Base-by-base conservation (phyloP, 1,140 invertebrate species). In the Adoxophyes honmai region DNA sequence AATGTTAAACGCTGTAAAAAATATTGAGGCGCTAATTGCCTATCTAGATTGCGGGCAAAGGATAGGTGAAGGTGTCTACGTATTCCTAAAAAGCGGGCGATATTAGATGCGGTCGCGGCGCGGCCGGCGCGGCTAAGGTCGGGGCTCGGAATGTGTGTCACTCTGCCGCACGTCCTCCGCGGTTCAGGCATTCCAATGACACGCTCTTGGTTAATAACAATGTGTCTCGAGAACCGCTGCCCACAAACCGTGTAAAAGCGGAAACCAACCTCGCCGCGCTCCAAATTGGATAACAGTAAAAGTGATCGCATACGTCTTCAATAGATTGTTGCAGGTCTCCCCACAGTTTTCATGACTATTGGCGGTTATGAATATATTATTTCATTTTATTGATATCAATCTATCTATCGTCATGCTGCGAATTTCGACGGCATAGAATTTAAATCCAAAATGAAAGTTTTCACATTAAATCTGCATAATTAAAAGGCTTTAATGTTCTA, bases 231-330 rank as follows among this genome's bases (percentile, higher is more conserved):
- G 64, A 62, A 56, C 35, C 62, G 64, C 62, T 61, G 56, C 74
- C 83, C 79, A 78, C 81, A 87, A 78, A 83, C 81, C 76, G 78
- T 81, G 81, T 81, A 86, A 84, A 84, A 81, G 79, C 74, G 81
- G 81, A 86, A 86, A 86, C 76, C 78, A 73, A 81, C 70, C 64
- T 73, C 75, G 68, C 74, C 72, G 73, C 75, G 82, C 69, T 85
- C 81, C 69, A 88, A 88, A 86, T 88, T 85, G 82, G 77, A 85
- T 88, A 85, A 85, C 81, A 86, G 81, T 86, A 86, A 86, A 85
- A 86, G 81, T 86, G 82, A 81, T 86, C 81, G 78, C 78, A 85
- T 82, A 82, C 75, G 61, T 81, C 68, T 85, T 79, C 72, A 73
- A 85, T 76, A 73, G 78, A 82, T 81, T 79, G 75, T 75, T 78